Base-by-base conservation (phyloP, 2,113 vertebrate species). In the Pionites leucogaster region DNA sequence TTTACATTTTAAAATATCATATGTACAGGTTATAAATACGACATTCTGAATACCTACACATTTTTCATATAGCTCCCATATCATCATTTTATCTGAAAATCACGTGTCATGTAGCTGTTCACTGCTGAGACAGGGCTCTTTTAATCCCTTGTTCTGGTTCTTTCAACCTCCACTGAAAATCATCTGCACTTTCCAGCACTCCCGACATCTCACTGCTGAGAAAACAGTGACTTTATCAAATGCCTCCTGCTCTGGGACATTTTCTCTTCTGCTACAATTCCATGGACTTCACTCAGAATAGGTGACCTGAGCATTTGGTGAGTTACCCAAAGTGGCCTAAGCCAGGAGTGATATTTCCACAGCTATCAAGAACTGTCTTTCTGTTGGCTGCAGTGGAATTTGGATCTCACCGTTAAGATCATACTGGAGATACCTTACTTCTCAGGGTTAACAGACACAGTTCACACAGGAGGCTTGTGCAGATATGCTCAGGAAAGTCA, bases 181-280 rank as follows among this genome's bases (percentile, higher is more conserved):
- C 29, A 57, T 59, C 28, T 71, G 37, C 7, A 22, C 42, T 74
- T 75, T 41, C 27, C 29, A 76, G 60, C 67, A 33, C 41, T 68
- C 50, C 24, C 0, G 0, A 13, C 31, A 27, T 11, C 50, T 82
- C n/a, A 42, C 24, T 59, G 33, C 27, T 67, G 46, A 41, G 84
- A 77, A 80, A 19, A 39, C 14, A 44, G 55, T 53, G 27, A 69
- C 49, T 87, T 67, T 81, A 53, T 65, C 20, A 9, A 69, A 53
- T 82, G 5, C 49, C 70, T 89, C 67, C 68, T 60, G 39, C 29
- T 68, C 24, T 60, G 25, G 16, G 28, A 49, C 31, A 53, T 42
- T 17, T 79, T 74, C 44, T 68, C 9, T 67, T 75, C 81, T 57
- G 46, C 18, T 50, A 10, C 24, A 70, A 4, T 74, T 88, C 79